These are phyloP conservation scores for Alligator mississippiensis DNA, from an alignment of 2,113 vertebrate genomes.

Conservation along the genomic window DNA sequence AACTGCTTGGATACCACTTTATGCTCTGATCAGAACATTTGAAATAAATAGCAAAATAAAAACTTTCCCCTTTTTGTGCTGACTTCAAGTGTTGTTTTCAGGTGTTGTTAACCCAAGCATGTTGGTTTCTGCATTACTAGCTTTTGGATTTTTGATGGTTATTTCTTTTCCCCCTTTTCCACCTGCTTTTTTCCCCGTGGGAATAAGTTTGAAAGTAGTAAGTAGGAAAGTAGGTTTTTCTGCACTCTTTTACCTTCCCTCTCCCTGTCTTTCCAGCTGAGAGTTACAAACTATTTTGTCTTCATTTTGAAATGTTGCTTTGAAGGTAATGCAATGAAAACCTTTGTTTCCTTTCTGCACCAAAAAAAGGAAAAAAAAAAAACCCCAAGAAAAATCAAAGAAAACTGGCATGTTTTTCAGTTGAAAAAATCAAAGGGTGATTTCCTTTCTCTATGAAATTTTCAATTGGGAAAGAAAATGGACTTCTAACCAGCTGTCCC, in stretches of 20 bases:
- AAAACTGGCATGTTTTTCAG: not conserved
- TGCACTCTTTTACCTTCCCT: not conserved
- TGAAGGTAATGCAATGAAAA: not conserved
- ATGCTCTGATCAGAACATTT: not conserved
- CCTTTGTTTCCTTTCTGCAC: not conserved
- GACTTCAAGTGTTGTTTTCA: not conserved
- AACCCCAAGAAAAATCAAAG: conserved; percentile 1
- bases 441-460: not conserved
- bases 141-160: not conserved
- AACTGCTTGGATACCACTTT: not conserved
- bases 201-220: not conserved
- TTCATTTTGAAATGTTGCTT: not conserved
- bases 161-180: not conserved
- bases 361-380: not conserved
- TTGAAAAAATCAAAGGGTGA: not conserved
- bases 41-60: not conserved
- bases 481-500: not conserved
- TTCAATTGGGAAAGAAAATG: not conserved
- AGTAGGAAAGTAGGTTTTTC: not conserved
- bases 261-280: not conserved
- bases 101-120: not conserved
- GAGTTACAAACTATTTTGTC: too few relatives aligned
- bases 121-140: not conserved
- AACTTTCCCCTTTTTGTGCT: not conserved
- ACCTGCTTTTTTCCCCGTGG: not conserved